phyloP scores from a whole-genome alignment of 2,888 invertebrate genomes.

The Eledone cirrhosa region DNA sequence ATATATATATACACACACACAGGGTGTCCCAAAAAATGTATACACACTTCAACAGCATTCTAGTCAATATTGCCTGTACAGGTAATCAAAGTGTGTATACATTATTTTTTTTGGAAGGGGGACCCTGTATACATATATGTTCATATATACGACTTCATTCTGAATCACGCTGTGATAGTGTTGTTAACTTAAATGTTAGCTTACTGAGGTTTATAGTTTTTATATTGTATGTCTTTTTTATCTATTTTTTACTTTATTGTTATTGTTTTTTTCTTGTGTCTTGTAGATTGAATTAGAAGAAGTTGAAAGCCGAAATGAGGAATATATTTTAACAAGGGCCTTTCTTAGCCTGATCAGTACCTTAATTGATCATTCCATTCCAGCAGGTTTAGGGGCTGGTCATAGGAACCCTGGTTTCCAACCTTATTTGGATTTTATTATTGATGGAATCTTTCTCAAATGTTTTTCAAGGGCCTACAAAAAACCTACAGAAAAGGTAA shows the following conservation, averaged over 20 bases:
- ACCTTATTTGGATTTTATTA: conserved; percentile 85
- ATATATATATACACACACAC: no score
- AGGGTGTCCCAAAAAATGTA: no score
- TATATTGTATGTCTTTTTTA: not conserved
- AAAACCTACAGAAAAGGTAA: conserved; percentile 76
- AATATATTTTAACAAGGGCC: conserved; percentile 86
- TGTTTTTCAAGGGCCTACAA: conserved; percentile 84
- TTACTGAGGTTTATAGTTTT: not conserved
- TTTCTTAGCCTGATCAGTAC: conserved; percentile 80
- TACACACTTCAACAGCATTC: no score
- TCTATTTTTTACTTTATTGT: no score
- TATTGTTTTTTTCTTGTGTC: conserved; percentile 9
- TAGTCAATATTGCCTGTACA: no score
- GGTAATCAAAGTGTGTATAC: no score
- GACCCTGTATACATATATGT: no score
- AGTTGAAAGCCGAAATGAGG: conserved; percentile 88
- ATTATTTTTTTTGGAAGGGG: no score
- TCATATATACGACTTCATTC: no score
- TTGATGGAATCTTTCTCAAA: conserved; percentile 81
- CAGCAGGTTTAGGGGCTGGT: conserved; percentile 77
- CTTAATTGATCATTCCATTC: conserved; percentile 71
- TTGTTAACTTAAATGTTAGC: no score
- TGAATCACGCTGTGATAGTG: no score
- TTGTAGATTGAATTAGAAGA: conserved; percentile 89
- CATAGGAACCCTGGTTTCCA: conserved; percentile 84